Conservation (phyloP, 23 tunicate species). For the Oikopleura dioica region DNA sequence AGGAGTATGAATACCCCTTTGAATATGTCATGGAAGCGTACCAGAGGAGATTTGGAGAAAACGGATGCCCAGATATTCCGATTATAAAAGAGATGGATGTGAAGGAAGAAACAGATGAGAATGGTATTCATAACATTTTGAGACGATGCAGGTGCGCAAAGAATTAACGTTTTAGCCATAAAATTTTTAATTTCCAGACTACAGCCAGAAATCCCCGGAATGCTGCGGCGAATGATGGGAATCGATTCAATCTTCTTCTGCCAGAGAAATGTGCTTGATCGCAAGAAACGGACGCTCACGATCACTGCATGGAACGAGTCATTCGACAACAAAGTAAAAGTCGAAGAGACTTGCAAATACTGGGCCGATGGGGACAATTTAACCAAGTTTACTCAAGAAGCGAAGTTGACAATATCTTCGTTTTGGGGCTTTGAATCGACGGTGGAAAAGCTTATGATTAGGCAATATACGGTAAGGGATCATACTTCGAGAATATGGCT, state of each 20-base stretch:
- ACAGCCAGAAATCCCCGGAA: slow-evolving; percentile 10
- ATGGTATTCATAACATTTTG: neutral
- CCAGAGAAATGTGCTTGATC: slow-evolving; percentile 4
- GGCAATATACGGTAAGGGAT: slow-evolving; percentile 8
- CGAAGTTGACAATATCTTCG: neutral
- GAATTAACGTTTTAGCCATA: neutral
- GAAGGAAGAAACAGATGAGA: neutral
- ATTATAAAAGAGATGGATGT: neutral
- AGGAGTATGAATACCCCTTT: slow-evolving; percentile 7
- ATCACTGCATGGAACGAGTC: slow-evolving; percentile 11
- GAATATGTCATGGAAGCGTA: slow-evolving; percentile 12
- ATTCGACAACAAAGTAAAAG: neutral
- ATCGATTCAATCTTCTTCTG: slow-evolving; percentile 2
- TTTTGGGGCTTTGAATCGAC: slow-evolving; percentile 11
- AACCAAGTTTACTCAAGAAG: slow-evolving; percentile 4
- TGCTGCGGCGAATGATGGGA: slow-evolving; percentile 14
- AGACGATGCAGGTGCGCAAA: neutral
- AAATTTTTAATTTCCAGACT: too few relatives aligned
- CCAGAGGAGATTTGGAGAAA: neutral
- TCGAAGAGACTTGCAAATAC: neutral
- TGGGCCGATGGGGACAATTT: slow-evolving; percentile 6
- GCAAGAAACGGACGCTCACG: neutral
- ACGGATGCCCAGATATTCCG: slow-evolving; percentile 12
- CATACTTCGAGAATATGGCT: too few relatives aligned
- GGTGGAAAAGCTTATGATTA: neutral